A percentile compares a stretch with the other conserved stretches of the same genome.
These are phyloP conservation scores for Lumbricus terrestris DNA, from an alignment of 2,888 invertebrate genomes.

Conservation along the genomic window DNA sequence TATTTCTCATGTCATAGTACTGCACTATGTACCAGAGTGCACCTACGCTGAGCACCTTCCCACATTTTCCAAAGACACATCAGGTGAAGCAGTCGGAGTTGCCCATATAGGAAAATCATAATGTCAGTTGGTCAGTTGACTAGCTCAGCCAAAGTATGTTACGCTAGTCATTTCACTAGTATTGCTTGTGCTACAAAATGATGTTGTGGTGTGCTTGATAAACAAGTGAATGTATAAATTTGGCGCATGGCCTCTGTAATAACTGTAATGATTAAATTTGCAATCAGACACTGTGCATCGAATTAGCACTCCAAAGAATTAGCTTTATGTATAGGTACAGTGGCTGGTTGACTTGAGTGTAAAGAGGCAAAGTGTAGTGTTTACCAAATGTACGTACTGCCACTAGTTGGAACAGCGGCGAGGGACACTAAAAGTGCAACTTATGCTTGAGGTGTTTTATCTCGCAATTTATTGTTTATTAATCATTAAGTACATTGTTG, in stretches of 20 bases:
- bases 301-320: not conserved
- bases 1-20: not conserved
- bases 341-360: too few species aligned
- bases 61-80: not conserved
- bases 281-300: not conserved
- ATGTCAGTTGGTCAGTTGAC: too few species aligned
- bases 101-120: too few species aligned
- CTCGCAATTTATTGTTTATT: too few species aligned
- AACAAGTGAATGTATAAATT: not conserved
- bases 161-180: too few species aligned
- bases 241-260: not conserved
- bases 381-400: not conserved
- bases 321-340: too few species aligned
- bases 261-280: not conserved
- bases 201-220: not conserved
- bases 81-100: too few species aligned
- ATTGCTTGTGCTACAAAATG: too few species aligned
- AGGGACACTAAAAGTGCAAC: too few species aligned
- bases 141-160: too few species aligned
- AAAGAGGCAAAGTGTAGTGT: not conserved
- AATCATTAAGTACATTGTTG: not conserved
- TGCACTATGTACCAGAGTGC: not conserved
- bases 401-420: too few species aligned
- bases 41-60: not conserved
- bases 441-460: not conserved